Evolutionary conservation across 2,113 vertebrate genomes (phyloP), one percentile per base, ranked within the genome.

Genomic region (Tretioscincus oriximinensis): DNA sequence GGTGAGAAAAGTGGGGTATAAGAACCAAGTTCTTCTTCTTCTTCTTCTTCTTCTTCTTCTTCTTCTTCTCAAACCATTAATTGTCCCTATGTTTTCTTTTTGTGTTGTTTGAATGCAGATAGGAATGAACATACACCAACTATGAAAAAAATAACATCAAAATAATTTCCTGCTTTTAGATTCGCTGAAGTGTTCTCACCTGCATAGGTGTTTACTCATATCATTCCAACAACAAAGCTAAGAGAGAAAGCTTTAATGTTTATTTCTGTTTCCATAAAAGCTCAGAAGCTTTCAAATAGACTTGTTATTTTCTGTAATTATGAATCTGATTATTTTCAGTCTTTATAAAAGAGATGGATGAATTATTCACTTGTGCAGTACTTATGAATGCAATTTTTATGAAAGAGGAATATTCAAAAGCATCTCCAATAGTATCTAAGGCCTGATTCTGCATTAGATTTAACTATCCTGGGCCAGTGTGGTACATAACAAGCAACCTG

Each of bases 151-250:
- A 1, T 5, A 58, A 51, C 20, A 72, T 77, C 72, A 70, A 29
- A 78, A 0, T 24, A 68, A 24, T 14, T 63, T 73, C 64, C 80
- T 80, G 67, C 81, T 66, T 51, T 78, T 76, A 78, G 66, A 77
- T 45, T 66, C 84, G 61, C 76, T 85, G 80, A 82, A 88, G 84
- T 82, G 91, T 80, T 74, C 84, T 90, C 7, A 0, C 61, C 70
- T 82, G 76, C 29, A 66, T 71, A 69, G 41, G 77, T 22, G 45
- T 72, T 91, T 87, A 93, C 83, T 83, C 92, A 92, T 92, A 77
- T 90, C 85, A 93, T 94, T 90, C 89, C 20, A 72, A 84, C 61
- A 84, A 93, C 93, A 93, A 92, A 94, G 93, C 78, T 47, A 49
- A 73, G 79, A 70, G 81, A 71, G 81, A 10, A 0, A 22, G 26